phyloP scores from a whole-genome alignment of 2,888 invertebrate genomes.

The Dioctria rufipes region DNA sequence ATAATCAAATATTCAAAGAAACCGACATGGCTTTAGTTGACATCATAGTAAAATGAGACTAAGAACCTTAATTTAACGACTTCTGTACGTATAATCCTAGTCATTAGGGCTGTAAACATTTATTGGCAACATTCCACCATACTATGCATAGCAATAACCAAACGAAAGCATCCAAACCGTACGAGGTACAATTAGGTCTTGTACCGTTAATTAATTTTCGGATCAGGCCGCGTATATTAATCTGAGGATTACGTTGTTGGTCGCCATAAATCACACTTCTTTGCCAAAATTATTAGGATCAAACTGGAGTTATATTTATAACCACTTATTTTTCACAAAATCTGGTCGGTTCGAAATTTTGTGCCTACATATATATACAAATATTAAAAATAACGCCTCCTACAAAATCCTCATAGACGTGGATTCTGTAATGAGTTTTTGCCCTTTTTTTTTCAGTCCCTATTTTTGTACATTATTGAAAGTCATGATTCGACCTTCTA shows the following conservation, averaged over 20 bases:
- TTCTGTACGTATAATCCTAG: no score
- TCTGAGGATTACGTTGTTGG: constrained; percentile 52
- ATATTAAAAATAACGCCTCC: neutral
- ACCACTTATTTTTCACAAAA: constrained; percentile 43
- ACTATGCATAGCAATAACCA: neutral
- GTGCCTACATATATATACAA: neutral
- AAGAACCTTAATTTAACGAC: no score
- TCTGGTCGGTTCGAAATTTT: neutral
- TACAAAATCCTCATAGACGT: neutral
- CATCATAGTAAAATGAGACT: no score
- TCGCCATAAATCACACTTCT: constrained; percentile 52
- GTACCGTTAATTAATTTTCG: constrained; percentile 31
- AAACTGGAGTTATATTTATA: constrained; percentile 46
- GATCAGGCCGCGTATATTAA: constrained; percentile 28
- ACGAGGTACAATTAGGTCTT: constrained; percentile 31
- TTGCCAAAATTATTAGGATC: constrained; percentile 47
- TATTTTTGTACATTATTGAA: constrained; percentile 10
- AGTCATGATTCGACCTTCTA: constrained; percentile 20
- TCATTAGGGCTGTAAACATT: no score
- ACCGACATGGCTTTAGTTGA: no score
- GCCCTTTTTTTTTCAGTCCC: constrained; percentile 38
- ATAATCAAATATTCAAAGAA: no score
- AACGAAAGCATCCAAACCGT: constrained; percentile 19
- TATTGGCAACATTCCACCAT: no score
- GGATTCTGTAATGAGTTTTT: constrained; percentile 46